Evolutionary conservation across 2,888 invertebrate species (phyloP).

Genomic region (Merodon equestris): DNA sequence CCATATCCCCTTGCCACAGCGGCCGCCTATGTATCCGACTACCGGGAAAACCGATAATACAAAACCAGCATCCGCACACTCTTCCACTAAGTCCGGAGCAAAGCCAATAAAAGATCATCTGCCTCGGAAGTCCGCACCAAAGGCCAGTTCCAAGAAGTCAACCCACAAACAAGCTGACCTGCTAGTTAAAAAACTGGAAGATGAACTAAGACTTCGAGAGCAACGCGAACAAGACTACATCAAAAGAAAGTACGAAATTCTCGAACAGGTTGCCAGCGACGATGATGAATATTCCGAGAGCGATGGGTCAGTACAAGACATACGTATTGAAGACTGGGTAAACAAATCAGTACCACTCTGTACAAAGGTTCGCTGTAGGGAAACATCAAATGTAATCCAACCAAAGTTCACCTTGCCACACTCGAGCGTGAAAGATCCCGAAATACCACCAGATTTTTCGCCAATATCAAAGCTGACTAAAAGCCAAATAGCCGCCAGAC

Average conservation of each 20-base stretch:
- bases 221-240: not conserved
- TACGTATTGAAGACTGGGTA: not conserved
- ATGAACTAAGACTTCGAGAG: not conserved
- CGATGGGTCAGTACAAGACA: not conserved
- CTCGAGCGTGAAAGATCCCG: too few relatives aligned
- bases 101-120: too few relatives aligned
- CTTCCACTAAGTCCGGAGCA: too few relatives aligned
- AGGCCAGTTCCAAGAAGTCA: too few relatives aligned
- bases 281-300: not conserved
- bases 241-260: not conserved
- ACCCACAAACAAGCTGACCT: too few relatives aligned
- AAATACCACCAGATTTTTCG: not conserved
- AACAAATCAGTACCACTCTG: not conserved
- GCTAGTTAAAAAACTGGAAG: not conserved
- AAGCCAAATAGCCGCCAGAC: slow-evolving; percentile 18
- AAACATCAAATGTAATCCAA: too few relatives aligned
- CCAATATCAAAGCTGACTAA: not conserved
- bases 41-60: too few relatives aligned
- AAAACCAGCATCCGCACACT: too few relatives aligned
- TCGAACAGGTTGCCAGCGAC: not conserved
- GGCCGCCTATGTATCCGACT: too few relatives aligned
- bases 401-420: too few relatives aligned
- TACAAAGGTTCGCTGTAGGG: not conserved
- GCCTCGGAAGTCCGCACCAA: too few relatives aligned
- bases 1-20: too few relatives aligned